Evolutionary conservation across 2,888 invertebrate genomes (phyloP).

Genomic region (Drosophila mimica): DNA sequence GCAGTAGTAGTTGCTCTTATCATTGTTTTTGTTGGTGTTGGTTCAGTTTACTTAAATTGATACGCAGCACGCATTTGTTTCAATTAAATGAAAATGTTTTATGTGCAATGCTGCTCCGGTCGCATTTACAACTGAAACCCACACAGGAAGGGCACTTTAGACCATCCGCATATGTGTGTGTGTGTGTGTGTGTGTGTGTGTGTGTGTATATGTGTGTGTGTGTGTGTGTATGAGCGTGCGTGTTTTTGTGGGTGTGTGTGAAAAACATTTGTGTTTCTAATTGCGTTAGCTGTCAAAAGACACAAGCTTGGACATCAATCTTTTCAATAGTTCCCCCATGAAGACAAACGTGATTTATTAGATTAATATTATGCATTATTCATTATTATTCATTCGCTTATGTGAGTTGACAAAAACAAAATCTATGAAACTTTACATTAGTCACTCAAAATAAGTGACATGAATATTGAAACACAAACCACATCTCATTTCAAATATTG

Average conservation of each 20-base stretch:
- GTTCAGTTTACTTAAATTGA: conserved; percentile 68
- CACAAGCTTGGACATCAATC: neutral
- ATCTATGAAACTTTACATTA: neutral
- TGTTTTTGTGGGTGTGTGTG: conserved; percentile 11
- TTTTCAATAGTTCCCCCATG: neutral
- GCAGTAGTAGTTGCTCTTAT: conserved; percentile 5
- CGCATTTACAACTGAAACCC: conserved; percentile 48
- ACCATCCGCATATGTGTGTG: conserved; percentile 17
- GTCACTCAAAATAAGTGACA: neutral
- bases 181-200: conserved; percentile 12
- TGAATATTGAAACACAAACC: neutral
- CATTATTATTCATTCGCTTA: neutral
- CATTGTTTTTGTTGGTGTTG: conserved; percentile 24
- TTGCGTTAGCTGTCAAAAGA: conserved; percentile 26
- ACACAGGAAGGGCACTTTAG: conserved; percentile 59
- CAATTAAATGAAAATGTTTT: conserved; percentile 80
- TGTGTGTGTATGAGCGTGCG: conserved; percentile 6
- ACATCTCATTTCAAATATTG: neutral
- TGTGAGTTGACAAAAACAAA: neutral
- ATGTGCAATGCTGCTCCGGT: conserved; percentile 46
- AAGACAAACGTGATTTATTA: neutral
- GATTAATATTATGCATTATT: neutral
- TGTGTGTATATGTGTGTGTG: conserved; percentile 12
- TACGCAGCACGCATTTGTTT: conserved; percentile 81
- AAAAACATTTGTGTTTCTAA: conserved; percentile 43